Percentiles rank a stretch among this genome's conserved stretches.
phyloP scores from a whole-genome alignment of 2,113 vertebrate species.

The Struthio camelus region DNA sequence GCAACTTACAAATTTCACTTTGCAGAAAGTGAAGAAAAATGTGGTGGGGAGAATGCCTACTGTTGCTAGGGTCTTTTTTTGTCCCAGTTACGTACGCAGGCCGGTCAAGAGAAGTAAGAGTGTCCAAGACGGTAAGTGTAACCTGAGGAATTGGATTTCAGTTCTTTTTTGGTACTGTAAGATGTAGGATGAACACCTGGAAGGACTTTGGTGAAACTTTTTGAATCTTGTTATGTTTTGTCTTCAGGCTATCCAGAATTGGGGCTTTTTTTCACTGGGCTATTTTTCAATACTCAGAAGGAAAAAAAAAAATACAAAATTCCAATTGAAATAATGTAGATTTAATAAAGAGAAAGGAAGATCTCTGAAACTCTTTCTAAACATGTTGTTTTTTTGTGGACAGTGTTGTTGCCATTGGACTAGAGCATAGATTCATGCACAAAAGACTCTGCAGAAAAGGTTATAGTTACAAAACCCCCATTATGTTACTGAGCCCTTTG shows the following conservation, averaged over 20 bases:
- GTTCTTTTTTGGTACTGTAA: background rate
- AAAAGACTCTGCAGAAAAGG: background rate
- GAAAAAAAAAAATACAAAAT: background rate
- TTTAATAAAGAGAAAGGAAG: background rate
- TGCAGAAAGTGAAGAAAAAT: background rate
- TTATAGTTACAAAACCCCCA: background rate
- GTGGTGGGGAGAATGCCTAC: background rate
- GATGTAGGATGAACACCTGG: background rate
- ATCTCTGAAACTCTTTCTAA: background rate
- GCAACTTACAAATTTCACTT: background rate
- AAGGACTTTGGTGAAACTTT: background rate
- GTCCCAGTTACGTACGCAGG: background rate
- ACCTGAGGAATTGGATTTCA: background rate
- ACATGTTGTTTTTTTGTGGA: background rate
- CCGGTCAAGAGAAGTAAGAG: background rate
- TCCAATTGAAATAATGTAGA: background rate
- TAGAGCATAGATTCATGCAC: background rate
- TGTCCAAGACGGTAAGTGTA: background rate
- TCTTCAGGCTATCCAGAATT: background rate
- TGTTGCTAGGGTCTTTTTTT: background rate
- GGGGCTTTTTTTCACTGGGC: fast-evolving
- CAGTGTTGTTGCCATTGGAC: background rate
- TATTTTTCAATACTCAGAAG: background rate
- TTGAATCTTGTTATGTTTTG: background rate
- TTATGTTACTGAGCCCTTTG: background rate